Evolutionary conservation across 2,888 invertebrate species (phyloP), one percentile per base, ranked within the genome.

Genomic region (Drosophila phalerata): DNA sequence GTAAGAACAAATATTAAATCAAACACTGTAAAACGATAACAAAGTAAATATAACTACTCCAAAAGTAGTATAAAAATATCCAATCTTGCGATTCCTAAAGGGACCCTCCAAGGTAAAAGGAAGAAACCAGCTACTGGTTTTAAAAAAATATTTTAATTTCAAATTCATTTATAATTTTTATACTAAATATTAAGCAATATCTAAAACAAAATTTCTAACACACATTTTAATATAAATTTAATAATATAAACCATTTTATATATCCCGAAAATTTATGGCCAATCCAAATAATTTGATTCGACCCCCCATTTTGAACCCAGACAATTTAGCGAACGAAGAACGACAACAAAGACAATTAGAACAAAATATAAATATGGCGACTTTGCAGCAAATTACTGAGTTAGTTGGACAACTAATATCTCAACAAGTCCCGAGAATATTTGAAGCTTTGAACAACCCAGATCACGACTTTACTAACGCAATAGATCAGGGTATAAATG

Each of bases 61-160:
- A 34, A 34, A 3, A 34, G 13, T 34, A 34, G 13, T 34, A 34
- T 34, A 30, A 34, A 13, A 34, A 34, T 34, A 2, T 34, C 34
- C 11, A 34, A 34, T 34, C 34, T 5, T 34, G 34, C 34, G 4
- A 34, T 13, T 34, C 34, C 34, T 15, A 38, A 38, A 34, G 34
- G 34, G 19, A 49, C 34, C 49, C 51, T 15, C 28, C 25, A 28
- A 47, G 37, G 10, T 37, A 49, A 17, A 49, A 49, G 34, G 51
- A 37, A 34, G 6, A 51, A 51, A 37, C 34, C 51, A 51, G 37
- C 22, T 10, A 51, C 22, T 51, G 47, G 28, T 47, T 47, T 47
- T 47, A 2, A 51, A n/a, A n/a, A n/a, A n/a, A 34, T 11, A 11
- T 10, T 30, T 5, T 25, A 28, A 30, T 28, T 47, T 6, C 30